Percentiles rank a stretch among this genome's conserved stretches.
These are phyloP conservation scores for Stichopus chloronotus DNA, from an alignment of 35 echinoderm and acorn worm genomes.

Conservation along the genomic window DNA sequence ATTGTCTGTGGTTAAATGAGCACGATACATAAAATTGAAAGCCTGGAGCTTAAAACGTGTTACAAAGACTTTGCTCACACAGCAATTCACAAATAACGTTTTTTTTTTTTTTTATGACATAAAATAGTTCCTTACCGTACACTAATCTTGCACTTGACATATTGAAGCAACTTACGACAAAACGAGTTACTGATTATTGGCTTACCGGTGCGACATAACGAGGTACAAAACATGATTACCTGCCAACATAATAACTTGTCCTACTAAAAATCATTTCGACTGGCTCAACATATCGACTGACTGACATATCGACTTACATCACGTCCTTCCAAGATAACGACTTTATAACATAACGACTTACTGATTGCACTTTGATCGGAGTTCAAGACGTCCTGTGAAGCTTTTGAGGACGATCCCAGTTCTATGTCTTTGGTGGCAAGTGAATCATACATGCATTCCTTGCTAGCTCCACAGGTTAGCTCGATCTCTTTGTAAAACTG, in stretches of 20 bases:
- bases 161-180: not conserved
- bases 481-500: not conserved
- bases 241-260: not conserved
- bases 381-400: not conserved
- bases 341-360: not conserved
- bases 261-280: not conserved
- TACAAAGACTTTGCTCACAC: too few relatives aligned
- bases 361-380: constrained; percentile 16
- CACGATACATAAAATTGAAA: too few relatives aligned
- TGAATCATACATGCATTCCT: constrained; percentile 55
- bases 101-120: too few relatives aligned
- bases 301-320: not conserved
- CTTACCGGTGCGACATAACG: not conserved
- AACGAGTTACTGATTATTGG: not conserved
- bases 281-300: not conserved
- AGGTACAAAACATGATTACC: not conserved
- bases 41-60: too few relatives aligned
- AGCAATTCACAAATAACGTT: too few relatives aligned
- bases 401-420: constrained; percentile 19
- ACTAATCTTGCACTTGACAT: too few relatives aligned
- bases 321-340: not conserved
- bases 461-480: not conserved
- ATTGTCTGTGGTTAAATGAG: too few relatives aligned
- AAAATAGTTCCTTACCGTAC: too few relatives aligned
- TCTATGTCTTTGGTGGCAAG: constrained; percentile 35